These are phyloP conservation scores for Candoia aspera DNA, from an alignment of 2,113 vertebrate species.

Conservation along the genomic window DNA sequence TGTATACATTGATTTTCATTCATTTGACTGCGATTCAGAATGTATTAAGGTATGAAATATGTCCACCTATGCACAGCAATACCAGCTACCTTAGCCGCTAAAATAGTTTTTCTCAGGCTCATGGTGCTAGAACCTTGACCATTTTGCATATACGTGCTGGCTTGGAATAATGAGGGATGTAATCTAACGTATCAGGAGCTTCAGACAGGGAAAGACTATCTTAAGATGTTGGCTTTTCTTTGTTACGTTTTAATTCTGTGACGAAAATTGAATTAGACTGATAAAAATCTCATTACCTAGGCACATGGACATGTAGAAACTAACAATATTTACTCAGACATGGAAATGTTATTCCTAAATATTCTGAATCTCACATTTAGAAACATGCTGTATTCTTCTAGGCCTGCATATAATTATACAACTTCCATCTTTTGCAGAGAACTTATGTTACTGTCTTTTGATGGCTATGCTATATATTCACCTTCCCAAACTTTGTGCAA, in stretches of 20 bases:
- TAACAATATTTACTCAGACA: background rate
- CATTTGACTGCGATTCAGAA: background rate
- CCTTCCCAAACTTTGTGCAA: background rate
- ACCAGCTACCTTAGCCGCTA: background rate
- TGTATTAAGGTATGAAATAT: background rate
- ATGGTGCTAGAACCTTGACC: background rate
- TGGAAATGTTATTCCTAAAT: background rate
- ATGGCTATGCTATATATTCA: background rate
- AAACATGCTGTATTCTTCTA: background rate
- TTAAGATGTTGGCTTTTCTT: background rate
- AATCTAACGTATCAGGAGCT: background rate
- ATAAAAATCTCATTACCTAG: background rate
- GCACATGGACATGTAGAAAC: background rate
- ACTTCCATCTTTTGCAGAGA: background rate
- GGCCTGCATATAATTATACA: background rate
- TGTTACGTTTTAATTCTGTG: background rate
- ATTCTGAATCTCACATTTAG: background rate
- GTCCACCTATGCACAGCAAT: background rate
- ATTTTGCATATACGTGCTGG: background rate
- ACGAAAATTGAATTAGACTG: background rate
- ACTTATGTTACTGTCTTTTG: background rate
- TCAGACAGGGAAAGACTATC: background rate
- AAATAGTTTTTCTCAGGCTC: background rate
- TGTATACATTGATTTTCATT: background rate
- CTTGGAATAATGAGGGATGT: background rate